These are phyloP conservation scores for Tolmerus cingulatus DNA, from an alignment of 2,888 invertebrate genomes.

Conservation along the genomic window DNA sequence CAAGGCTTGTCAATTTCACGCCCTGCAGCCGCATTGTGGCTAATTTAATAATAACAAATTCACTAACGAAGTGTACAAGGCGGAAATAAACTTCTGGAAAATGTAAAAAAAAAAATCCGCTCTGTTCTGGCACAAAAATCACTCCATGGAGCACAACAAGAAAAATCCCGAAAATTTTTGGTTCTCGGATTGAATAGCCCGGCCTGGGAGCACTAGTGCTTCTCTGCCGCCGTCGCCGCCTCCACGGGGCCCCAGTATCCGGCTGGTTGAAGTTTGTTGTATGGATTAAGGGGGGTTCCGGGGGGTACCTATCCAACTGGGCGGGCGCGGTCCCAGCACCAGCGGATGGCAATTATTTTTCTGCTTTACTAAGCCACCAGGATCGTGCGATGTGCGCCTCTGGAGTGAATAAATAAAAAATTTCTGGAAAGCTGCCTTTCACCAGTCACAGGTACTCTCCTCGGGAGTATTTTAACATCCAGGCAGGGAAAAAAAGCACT, in stretches of 20 bases:
- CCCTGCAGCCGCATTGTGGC: neutral
- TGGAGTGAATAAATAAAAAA: neutral
- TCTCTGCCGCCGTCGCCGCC: neutral
- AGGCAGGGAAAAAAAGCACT: neutral
- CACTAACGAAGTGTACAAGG: neutral
- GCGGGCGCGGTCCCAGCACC: neutral
- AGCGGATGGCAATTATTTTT: conserved; percentile 33
- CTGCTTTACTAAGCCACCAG: conserved; percentile 32
- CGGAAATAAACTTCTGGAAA: neutral
- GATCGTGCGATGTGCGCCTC: neutral
- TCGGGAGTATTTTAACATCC: conserved; percentile 7
- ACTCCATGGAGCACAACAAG: neutral
- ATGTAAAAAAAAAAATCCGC: neutral
- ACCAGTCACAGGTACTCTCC: neutral
- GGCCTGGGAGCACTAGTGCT: neutral
- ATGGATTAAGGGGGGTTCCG: neutral
- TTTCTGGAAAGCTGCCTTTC: conserved; percentile 2
- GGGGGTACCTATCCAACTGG: neutral
- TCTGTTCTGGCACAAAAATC: neutral
- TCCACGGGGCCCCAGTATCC: neutral
- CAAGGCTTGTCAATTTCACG: neutral
- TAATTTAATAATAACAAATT: neutral
- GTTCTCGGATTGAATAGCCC: neutral
- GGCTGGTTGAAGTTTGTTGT: neutral
- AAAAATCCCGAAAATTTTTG: neutral